A percentile compares a stretch with the other conserved stretches of the same genome.
phyloP scores from a whole-genome alignment of 1,140 invertebrate species.

The Hesperophylax magnus region DNA sequence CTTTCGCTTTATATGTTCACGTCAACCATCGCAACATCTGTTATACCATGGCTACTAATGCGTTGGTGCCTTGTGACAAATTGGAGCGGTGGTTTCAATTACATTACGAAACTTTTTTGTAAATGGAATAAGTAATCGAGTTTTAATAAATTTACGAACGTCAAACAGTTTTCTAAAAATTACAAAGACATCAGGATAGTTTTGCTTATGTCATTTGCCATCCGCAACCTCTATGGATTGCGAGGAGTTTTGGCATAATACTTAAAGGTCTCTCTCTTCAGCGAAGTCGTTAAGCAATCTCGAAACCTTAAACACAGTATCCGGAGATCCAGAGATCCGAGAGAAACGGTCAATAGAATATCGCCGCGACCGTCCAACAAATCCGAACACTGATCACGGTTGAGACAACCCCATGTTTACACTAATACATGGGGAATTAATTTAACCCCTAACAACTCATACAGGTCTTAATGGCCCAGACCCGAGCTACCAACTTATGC shows the following conservation, averaged over 20 bases:
- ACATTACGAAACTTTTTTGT: no score
- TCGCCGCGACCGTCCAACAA: constrained; percentile 27
- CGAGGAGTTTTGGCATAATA: constrained; percentile 24
- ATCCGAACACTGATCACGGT: constrained; percentile 39
- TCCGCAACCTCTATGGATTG: not conserved
- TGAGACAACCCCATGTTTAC: constrained; percentile 30
- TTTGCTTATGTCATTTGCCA: not conserved
- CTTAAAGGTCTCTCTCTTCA: constrained; percentile 2
- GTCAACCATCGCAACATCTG: no score
- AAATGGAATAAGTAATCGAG: no score
- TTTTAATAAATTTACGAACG: no score
- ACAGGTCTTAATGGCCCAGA: constrained; percentile 28
- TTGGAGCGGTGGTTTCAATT: no score
- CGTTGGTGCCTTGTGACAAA: no score
- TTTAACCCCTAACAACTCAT: constrained; percentile 35
- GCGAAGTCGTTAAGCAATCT: constrained; percentile 41
- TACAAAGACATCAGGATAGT: not conserved
- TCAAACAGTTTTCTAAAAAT: no score
- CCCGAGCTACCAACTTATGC: not conserved
- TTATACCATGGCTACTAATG: no score
- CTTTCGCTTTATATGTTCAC: no score
- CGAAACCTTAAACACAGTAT: not conserved
- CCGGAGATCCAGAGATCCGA: not conserved
- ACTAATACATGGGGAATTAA: constrained; percentile 36
- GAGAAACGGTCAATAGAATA: constrained; percentile 34